Base-by-base conservation (phyloP, 2,888 invertebrate species). In the Rugalucina vietnamica region DNA sequence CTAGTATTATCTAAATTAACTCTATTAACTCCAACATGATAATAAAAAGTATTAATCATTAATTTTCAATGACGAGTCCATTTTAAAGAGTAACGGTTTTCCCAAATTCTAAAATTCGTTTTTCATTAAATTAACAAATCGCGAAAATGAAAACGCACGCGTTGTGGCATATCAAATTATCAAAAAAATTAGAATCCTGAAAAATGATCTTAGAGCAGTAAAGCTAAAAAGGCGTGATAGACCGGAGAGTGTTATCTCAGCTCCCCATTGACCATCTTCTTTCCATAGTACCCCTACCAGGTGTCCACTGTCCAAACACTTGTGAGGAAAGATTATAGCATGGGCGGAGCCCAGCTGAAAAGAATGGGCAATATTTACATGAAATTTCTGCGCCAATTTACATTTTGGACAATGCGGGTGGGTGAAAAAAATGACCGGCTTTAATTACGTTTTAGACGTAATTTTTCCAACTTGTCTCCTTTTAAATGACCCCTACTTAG, bases 381-480 rank as follows among this genome's bases (percentile, higher is more conserved):
- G 34, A 65, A 34, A 32, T 65, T 34, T 29, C 18, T 65, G 65
- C 65, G 2, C 34, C 65, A n/a, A 65, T 65, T 65, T 65, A 65
- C 65, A 65, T 34, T 18, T 12, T 21, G 65, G 65, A 65, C 65
- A 65, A 65, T 65, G 65, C 65, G 65, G 65, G 65, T n/a, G 32
- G 65, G 3, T 34, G 43, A 65, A 65, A 65, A 60, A 27, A 34
- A 65, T 65, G 18, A 34, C 24, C 34, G 8, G 65, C 32, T 34
- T 65, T 65, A 65, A 65, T 65, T 65, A 65, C 29, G 34, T 65
- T 65, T 65, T 34, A 65, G 65, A 65, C 34, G 65, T 65, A 65
- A 65, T 65, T 65, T 65, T 34, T 65, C 65, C 65, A 65, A 65
- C 65, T 3, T 65, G 65, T 65, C 65, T 34, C 18, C 21, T 65